A percentile compares a stretch with the other conserved stretches of the same genome.
phyloP scores from a whole-genome alignment of 1,140 invertebrate species.

The Holcopasites calliopsidis region DNA sequence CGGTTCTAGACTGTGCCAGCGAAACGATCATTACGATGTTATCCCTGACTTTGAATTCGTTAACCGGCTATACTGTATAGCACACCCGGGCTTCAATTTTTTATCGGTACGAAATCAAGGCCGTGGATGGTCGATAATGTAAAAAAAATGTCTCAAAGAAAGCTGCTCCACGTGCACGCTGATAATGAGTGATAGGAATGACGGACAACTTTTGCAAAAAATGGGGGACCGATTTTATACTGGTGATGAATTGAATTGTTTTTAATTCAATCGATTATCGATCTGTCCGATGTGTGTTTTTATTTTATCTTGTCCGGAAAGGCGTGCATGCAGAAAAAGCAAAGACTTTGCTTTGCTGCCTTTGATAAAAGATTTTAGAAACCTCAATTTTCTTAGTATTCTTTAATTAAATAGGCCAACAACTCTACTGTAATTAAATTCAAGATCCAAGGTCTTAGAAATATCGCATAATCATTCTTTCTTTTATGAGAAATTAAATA shows the following conservation, averaged over 20 bases:
- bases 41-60: conserved; percentile 60
- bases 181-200: background rate
- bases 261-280: background rate
- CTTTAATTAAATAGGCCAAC: no score
- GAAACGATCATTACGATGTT: conserved; percentile 14
- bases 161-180: background rate
- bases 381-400: no score
- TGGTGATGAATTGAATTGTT: background rate
- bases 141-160: conserved; percentile 46
- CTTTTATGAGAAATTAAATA: background rate
- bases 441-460: no score
- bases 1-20: background rate
- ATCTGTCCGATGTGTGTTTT: background rate
- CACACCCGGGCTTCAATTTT: conserved; percentile 62
- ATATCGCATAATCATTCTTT: no score
- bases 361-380: no score
- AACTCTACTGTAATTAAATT: no score
- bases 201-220: background rate
- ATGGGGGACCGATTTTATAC: background rate
- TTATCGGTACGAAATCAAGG: conserved; percentile 64
- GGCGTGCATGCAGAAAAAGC: background rate
- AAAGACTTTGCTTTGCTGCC: no score
- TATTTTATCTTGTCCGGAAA: background rate
- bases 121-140: conserved; percentile 61
- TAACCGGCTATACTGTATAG: conserved; percentile 23